These are phyloP conservation scores for Euura lappo DNA, from an alignment of 1,140 invertebrate genomes.

Conservation along the genomic window DNA sequence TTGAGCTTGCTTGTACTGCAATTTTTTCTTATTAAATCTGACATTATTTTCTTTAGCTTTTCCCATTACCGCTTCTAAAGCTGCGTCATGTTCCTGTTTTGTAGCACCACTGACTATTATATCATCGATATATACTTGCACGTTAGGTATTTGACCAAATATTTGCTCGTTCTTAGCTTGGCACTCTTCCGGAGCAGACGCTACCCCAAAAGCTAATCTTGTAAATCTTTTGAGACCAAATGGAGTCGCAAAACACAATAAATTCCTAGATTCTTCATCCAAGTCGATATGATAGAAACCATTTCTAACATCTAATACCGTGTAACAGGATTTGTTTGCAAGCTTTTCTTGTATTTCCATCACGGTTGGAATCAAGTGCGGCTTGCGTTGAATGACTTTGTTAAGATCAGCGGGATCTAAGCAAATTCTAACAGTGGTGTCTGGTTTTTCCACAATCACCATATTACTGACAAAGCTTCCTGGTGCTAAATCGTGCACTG, in stretches of 20 bases:
- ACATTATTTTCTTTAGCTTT: slow-evolving; percentile 10
- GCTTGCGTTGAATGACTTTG: not conserved
- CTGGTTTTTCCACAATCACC: not conserved
- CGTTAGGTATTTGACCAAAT: slow-evolving; percentile 9
- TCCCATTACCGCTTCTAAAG: not conserved
- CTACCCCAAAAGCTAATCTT: no score
- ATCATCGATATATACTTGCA: slow-evolving; percentile 14
- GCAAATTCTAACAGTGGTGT: not conserved
- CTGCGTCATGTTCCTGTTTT: slow-evolving; percentile 11
- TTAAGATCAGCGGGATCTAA: not conserved
- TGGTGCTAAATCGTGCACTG: no score
- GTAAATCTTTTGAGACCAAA: not conserved
- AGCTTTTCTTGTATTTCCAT: not conserved
- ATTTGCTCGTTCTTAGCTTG: slow-evolving; percentile 11
- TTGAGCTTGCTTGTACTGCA: not conserved
- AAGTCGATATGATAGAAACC: not conserved
- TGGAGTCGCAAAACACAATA: not conserved
- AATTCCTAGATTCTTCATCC: not conserved
- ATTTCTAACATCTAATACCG: not conserved
- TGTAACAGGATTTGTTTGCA: not conserved
- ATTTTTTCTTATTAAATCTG: not conserved
- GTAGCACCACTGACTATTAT: slow-evolving; percentile 5
- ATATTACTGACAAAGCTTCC: not conserved
- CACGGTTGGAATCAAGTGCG: not conserved
- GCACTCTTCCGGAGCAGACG: slow-evolving; percentile 9